Conservation (phyloP, 2,888 invertebrate genomes). For the Papilio gigon region DNA sequence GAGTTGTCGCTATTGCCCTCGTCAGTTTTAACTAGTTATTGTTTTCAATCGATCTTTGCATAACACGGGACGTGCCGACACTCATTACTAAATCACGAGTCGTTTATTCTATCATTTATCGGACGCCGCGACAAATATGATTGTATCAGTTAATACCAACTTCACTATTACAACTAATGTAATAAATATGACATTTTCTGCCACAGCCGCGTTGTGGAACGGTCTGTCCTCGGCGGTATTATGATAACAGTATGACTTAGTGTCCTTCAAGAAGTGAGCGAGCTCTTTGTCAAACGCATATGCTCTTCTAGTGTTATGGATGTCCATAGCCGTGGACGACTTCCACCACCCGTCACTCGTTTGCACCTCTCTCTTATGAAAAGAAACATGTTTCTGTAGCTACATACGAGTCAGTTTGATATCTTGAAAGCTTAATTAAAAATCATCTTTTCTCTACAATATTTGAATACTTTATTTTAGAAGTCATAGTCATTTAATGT, state of each 20-base stretch:
- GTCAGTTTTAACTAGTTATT: constrained; percentile 22
- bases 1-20: neutral
- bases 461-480: too few relatives aligned
- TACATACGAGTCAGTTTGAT: neutral
- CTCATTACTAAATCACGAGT: constrained; percentile 13
- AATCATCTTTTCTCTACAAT: too few relatives aligned
- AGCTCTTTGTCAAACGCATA: too few relatives aligned
- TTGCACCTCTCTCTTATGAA: too few relatives aligned
- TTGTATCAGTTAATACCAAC: neutral
- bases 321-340: too few relatives aligned
- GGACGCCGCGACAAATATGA: constrained; percentile 6
- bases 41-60: constrained; percentile 13
- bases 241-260: too few relatives aligned
- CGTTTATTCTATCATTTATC: constrained; percentile 23
- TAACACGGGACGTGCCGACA: constrained; percentile 13
- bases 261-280: too few relatives aligned
- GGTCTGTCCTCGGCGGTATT: too few relatives aligned
- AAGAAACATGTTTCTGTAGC: neutral
- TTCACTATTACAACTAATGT: neutral
- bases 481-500: too few relatives aligned
- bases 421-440: constrained; percentile 2
- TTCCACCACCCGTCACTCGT: too few relatives aligned
- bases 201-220: too few relatives aligned
- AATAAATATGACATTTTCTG: neutral
- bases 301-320: too few relatives aligned